These are phyloP conservation scores for Phrynocephalus versicolor DNA, from an alignment of 2,113 vertebrate species.

Conservation along the genomic window DNA sequence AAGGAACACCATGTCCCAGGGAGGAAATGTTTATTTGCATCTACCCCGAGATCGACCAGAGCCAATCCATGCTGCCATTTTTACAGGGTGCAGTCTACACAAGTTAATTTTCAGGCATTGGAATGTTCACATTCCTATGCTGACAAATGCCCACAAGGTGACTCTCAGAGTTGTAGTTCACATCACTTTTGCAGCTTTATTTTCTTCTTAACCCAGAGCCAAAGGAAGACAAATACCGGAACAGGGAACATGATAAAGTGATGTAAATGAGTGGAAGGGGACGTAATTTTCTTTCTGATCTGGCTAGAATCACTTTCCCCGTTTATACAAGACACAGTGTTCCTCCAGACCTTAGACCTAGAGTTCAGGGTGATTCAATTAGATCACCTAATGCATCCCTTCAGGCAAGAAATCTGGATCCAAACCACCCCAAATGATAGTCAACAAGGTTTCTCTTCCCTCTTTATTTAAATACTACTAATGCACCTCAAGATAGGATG, in stretches of 20 bases:
- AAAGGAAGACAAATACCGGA: neutral
- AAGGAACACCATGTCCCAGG: slow-evolving; percentile 47
- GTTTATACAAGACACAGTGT: neutral
- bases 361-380: neutral
- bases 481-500: no score
- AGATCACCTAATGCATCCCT: neutral
- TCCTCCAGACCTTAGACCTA: neutral
- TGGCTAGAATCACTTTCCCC: neutral
- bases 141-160: slow-evolving; percentile 18
- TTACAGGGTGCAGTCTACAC: neutral
- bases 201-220: neutral
- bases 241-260: neutral
- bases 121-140: neutral
- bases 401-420: neutral
- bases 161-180: neutral
- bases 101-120: neutral
- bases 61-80: slow-evolving; percentile 14
- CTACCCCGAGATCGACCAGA: slow-evolving; percentile 7
- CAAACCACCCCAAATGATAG: neutral
- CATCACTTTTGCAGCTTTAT: neutral
- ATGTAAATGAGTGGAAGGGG: neutral
- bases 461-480: neutral
- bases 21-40: slow-evolving; percentile 54
- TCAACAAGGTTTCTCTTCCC: neutral
- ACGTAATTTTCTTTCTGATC: neutral